Base-by-base conservation (phyloP, 2,113 vertebrate species). In the Cephalopholis sonnerati region DNA sequence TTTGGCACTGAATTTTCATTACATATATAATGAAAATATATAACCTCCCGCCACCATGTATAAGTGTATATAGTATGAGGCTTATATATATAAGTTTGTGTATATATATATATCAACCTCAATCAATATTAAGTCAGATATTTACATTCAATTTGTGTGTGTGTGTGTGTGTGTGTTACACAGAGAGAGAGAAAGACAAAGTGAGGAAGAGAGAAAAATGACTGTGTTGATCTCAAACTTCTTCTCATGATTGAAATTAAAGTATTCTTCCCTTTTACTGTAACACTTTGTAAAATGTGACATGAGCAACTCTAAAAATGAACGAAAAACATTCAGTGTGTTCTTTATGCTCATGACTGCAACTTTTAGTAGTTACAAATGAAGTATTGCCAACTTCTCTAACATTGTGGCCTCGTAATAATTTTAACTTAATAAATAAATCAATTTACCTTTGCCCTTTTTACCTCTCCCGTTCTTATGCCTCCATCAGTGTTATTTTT, bases 1-100 rank as follows among this genome's bases (percentile, higher is more conserved):
- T 95, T 95, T 96, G 95, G 95, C 95, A 96, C 95, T 92, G 92
- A 90, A 93, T 94, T 94, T 93, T 93, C 93, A 94, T 94, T 91
- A 93, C 89, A 79, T 84, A 88, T 89, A 90, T 91, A 93, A 93
- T 93, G 89, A 93, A 94, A 93, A 93, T 92, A 94, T 90, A 91
- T 81, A 87, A 86, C 92, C 92, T 89, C 85, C 93, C 61, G 1
- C 82, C 80, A 83, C 83, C 87, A 77, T 82, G 85, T 90, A 79
- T 73, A 93, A 90, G 89, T 89, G 86, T 90, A 87, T 91, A 92
- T 87, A 36, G 32, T 36, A 87, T 75, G 85, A 93, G 86, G 85
- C 59, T 88, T 84, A 88, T 88, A 89, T 87, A 83, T 89, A 79
- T 82, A 72, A 68, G 62, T 51, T 29, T 44, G 25, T 44, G 0